phyloP scores from a whole-genome alignment of 1,140 invertebrate species.

The Neodiprion virginianus region DNA sequence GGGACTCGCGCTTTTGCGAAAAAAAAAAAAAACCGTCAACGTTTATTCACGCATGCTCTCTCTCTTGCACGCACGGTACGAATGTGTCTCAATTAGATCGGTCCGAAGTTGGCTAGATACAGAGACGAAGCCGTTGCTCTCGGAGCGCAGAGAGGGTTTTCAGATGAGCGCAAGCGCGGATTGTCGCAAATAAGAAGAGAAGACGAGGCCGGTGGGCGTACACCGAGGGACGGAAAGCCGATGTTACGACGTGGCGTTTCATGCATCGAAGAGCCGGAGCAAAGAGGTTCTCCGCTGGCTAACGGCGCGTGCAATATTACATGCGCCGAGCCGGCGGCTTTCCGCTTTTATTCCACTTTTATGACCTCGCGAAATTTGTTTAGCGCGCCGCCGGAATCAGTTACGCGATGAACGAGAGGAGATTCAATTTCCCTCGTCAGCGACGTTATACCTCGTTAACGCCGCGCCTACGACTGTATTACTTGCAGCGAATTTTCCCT shows the following conservation, averaged over 20 bases:
- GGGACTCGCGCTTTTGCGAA: no score
- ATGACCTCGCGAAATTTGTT: conserved; percentile 39
- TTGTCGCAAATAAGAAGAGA: not conserved
- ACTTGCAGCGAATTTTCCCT: not conserved
- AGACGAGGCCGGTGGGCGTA: conserved; percentile 2
- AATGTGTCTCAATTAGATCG: no score
- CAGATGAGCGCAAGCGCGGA: not conserved
- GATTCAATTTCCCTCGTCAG: not conserved
- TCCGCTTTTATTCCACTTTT: conserved; percentile 26
- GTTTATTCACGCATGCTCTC: no score
- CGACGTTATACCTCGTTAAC: not conserved
- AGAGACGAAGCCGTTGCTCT: no score
- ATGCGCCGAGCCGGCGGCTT: conserved; percentile 36
- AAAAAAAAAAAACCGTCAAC: no score
- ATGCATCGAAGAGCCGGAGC: conserved; percentile 41
- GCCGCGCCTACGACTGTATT: not conserved
- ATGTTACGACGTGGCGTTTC: conserved; percentile 60
- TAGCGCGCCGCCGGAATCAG: not conserved
- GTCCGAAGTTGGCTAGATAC: no score
- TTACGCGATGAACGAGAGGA: not conserved
- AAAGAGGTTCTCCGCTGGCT: conserved; percentile 43
- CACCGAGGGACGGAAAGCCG: conserved; percentile 29
- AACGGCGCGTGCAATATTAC: conserved; percentile 56
- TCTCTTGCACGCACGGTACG: no score
- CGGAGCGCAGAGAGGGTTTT: no score